These are phyloP conservation scores for Hemaris fuciformis DNA, from an alignment of 2,888 invertebrate genomes.

Conservation along the genomic window DNA sequence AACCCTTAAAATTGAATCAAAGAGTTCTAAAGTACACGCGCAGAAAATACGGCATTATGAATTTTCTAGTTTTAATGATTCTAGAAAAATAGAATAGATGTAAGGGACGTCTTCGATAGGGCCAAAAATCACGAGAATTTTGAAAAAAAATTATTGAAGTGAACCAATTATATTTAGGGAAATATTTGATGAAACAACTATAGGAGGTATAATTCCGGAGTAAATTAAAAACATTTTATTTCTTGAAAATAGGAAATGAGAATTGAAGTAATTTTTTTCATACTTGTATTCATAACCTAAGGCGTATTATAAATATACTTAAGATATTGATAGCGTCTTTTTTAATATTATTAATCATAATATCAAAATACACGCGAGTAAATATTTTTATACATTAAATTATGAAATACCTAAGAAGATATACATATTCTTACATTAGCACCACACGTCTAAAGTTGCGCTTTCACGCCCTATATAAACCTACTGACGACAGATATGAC, in stretches of 20 bases:
- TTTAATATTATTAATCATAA: no score
- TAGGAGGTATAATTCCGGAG: no score
- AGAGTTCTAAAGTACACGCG: neutral
- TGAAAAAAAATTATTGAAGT: no score
- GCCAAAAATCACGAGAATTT: constrained; percentile 35
- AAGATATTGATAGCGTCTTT: no score
- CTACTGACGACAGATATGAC: constrained; percentile 44
- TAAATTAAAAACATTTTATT: no score
- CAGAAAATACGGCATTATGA: neutral
- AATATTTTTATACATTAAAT: neutral
- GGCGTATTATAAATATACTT: no score
- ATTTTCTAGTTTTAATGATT: neutral
- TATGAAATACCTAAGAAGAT: neutral
- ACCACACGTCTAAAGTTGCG: constrained; percentile 63
- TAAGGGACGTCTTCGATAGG: constrained; percentile 59
- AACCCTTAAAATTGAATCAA: neutral
- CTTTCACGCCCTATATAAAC: constrained; percentile 22
- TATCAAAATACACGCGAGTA: neutral
- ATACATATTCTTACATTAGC: constrained; percentile 48
- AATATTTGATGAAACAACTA: no score
- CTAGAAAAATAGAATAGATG: constrained; percentile 30
- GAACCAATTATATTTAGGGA: no score
- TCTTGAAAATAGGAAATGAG: no score
- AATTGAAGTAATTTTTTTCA: no score
- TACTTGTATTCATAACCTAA: no score